Evolutionary conservation across 2,113 vertebrate genomes (phyloP).

Genomic region (Vulpes lagopus): DNA sequence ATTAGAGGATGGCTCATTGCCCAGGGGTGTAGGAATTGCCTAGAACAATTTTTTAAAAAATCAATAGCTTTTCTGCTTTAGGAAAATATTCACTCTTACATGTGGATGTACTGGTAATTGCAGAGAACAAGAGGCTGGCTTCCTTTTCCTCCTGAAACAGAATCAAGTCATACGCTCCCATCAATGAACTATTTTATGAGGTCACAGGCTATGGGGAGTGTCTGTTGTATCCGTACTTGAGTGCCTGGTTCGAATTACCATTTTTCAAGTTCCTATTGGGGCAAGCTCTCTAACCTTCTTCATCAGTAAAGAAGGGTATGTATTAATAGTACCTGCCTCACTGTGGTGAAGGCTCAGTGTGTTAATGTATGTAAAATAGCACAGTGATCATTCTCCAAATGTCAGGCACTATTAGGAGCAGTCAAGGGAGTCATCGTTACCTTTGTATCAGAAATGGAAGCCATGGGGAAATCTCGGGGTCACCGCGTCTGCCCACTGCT

Average conservation of each 20-base stretch:
- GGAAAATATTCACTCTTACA: conserved; percentile 35
- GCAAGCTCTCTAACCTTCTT: background rate
- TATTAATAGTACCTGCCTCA: background rate
- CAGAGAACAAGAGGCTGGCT: background rate
- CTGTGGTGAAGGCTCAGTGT: background rate
- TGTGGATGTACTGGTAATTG: background rate
- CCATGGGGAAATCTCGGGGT: background rate
- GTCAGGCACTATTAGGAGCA: background rate
- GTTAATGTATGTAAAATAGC: background rate
- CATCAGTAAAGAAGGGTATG: background rate
- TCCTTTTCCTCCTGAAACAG: background rate
- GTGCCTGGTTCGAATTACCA: background rate
- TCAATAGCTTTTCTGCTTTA: conserved; percentile 41
- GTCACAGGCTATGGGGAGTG: background rate
- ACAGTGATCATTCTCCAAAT: background rate
- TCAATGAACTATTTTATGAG: background rate
- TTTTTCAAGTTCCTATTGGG: background rate
- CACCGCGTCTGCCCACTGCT: background rate
- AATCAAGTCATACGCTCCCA: background rate
- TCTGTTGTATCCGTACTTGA: background rate
- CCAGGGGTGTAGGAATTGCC: background rate
- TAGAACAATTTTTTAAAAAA: background rate
- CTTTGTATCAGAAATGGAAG: background rate
- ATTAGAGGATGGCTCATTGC: conserved; percentile 14
- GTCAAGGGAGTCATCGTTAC: background rate